phyloP scores from a whole-genome alignment of 2,888 invertebrate species.

The Linnaemya tessellans region DNA sequence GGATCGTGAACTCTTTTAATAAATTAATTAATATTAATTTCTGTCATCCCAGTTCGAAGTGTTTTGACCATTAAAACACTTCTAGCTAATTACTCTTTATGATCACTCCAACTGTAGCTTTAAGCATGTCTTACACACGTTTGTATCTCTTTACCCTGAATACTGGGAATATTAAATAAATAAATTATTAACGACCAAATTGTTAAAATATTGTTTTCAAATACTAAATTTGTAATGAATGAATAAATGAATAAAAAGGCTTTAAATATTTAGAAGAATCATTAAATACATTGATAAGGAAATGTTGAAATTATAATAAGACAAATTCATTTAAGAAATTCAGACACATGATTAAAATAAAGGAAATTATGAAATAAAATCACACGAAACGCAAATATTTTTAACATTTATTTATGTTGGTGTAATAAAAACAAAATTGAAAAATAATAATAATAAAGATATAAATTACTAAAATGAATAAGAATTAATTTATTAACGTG shows the following conservation, averaged over 20 bases:
- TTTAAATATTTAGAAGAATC: slow-evolving; percentile 43
- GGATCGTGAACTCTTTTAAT: too few relatives aligned
- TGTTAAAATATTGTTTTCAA: slow-evolving; percentile 51
- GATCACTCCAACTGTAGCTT: too few relatives aligned
- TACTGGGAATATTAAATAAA: background rate
- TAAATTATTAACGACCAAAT: slow-evolving; percentile 64
- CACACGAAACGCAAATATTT: slow-evolving; percentile 49
- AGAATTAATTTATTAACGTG: slow-evolving; percentile 22
- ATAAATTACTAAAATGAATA: slow-evolving; percentile 46
- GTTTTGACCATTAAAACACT: too few relatives aligned
- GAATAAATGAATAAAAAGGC: slow-evolving; percentile 26
- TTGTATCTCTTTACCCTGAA: too few relatives aligned
- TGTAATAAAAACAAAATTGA: slow-evolving; percentile 58
- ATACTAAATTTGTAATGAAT: slow-evolving; percentile 24
- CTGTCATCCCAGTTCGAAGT: too few relatives aligned
- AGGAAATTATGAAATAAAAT: slow-evolving; percentile 5
- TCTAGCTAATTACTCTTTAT: too few relatives aligned
- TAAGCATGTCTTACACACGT: too few relatives aligned
- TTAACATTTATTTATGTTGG: slow-evolving; percentile 65
- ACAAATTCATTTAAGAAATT: slow-evolving; percentile 1
- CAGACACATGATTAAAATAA: slow-evolving; percentile 11
- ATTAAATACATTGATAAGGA: slow-evolving; percentile 38
- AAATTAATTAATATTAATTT: too few relatives aligned
- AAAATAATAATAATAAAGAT: too few relatives aligned
- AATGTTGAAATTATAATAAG: slow-evolving; percentile 26